These are phyloP conservation scores for Mamestra configurata DNA, from an alignment of 1,140 invertebrate genomes.

Conservation along the genomic window DNA sequence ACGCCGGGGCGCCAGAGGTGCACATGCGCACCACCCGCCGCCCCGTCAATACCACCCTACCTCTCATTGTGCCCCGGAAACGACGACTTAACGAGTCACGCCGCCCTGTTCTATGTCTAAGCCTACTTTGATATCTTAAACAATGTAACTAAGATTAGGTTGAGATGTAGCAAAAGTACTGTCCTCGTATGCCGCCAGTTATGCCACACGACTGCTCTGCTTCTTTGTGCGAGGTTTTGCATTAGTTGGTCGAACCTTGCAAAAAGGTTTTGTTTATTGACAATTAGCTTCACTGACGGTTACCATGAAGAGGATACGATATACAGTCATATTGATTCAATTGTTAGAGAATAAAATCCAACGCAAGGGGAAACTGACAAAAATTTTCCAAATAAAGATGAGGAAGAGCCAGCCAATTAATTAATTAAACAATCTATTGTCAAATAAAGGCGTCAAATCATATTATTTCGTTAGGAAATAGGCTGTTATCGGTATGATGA, in stretches of 20 bases:
- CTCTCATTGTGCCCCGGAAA: slow-evolving; percentile 85
- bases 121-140: slow-evolving; percentile 58
- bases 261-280: not conserved
- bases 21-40: slow-evolving; percentile 78
- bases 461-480: slow-evolving; percentile 8
- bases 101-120: slow-evolving; percentile 71
- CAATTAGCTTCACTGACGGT: too few relatives aligned
- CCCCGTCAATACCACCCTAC: slow-evolving; percentile 79
- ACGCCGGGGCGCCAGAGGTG: slow-evolving; percentile 81
- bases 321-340: too few relatives aligned
- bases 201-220: not conserved
- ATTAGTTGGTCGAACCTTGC: not conserved
- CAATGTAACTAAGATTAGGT: too few relatives aligned
- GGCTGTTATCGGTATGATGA: slow-evolving; percentile 16
- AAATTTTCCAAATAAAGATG: not conserved
- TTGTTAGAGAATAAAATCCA: too few relatives aligned
- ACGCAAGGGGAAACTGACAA: too few relatives aligned
- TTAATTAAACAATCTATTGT: too few relatives aligned
- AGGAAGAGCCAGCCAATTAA: not conserved
- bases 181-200: not conserved
- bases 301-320: too few relatives aligned
- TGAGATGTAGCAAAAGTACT: not conserved
- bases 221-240: not conserved
- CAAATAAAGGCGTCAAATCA: not conserved
- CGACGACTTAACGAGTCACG: slow-evolving; percentile 83